Percentiles rank a stretch among this genome's conserved stretches.
These are phyloP conservation scores for Ecdyonurus torrentis DNA, from an alignment of 2,888 invertebrate species.

Conservation along the genomic window DNA sequence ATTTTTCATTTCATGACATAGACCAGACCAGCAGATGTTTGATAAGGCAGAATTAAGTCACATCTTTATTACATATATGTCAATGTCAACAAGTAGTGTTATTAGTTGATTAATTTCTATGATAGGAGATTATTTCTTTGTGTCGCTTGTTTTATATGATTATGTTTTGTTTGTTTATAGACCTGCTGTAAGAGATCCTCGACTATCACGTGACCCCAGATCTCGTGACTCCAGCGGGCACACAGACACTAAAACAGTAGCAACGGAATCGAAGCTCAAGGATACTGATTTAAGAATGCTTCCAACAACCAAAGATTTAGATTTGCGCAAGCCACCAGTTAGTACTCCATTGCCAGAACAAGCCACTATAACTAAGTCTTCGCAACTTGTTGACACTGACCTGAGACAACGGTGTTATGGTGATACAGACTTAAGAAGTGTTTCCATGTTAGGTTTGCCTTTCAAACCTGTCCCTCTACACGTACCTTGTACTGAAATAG, in stretches of 20 bases:
- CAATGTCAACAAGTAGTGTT: too few species aligned
- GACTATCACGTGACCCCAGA: slow-evolving; percentile 25
- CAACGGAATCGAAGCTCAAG: neutral
- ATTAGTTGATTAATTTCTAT: too few species aligned
- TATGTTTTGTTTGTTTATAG: too few species aligned
- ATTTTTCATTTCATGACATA: too few species aligned
- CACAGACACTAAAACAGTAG: neutral
- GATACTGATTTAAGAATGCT: slow-evolving; percentile 22
- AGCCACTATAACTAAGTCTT: too few species aligned
- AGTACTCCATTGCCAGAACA: neutral
- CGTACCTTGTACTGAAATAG: slow-evolving; percentile 71
- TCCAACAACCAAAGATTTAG: slow-evolving; percentile 10
- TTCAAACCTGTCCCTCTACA: slow-evolving; percentile 66
- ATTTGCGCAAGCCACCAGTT: slow-evolving; percentile 6
- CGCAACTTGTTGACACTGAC: slow-evolving; percentile 39
- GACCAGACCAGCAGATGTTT: too few species aligned
- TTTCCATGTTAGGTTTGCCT: slow-evolving; percentile 37
- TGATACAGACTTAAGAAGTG: slow-evolving; percentile 55
- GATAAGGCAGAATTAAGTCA: too few species aligned
- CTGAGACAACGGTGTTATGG: slow-evolving; percentile 31
- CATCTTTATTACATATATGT: too few species aligned
- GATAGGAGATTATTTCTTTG: too few species aligned
- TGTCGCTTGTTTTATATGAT: neutral
- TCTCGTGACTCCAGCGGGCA: slow-evolving; percentile 12
- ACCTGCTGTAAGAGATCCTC: slow-evolving; percentile 20